A percentile compares a stretch with the other conserved stretches of the same genome.
phyloP scores from a whole-genome alignment of 53 echinoderm and acorn worm species.

The Echinometra lucunter region DNA sequence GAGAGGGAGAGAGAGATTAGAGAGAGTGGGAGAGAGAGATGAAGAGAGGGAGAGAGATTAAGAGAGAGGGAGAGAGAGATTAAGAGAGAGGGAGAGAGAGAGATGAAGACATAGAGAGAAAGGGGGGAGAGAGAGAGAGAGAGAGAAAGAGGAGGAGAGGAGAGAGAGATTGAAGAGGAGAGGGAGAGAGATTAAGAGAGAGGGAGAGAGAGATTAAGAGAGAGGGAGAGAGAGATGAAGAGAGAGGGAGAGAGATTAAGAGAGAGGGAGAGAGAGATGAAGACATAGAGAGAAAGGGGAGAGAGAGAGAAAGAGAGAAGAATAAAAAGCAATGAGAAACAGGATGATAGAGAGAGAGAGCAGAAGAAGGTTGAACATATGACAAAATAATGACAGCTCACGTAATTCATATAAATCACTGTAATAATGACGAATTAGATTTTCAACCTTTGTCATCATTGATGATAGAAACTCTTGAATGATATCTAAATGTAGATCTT shows the following conservation, averaged over 20 bases:
- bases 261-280: not conserved
- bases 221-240: not conserved
- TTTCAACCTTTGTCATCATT: not conserved
- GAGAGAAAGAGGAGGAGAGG: too few species aligned
- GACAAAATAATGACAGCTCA: not conserved
- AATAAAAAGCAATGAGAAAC: not conserved
- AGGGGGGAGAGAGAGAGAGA: too few species aligned
- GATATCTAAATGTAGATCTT: not conserved
- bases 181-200: too few species aligned
- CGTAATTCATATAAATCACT: slow-evolving; percentile 1
- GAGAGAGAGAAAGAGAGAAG: not conserved
- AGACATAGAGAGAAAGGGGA: not conserved
- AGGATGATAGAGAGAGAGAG: not conserved
- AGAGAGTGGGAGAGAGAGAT: too few species aligned
- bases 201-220: not conserved
- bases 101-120: too few species aligned
- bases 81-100: too few species aligned
- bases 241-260: not conserved
- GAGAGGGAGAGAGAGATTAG: too few species aligned
- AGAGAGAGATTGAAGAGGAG: too few species aligned
- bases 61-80: too few species aligned
- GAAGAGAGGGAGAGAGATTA: too few species aligned
- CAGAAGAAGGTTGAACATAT: not conserved
- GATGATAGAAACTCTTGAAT: not conserved
- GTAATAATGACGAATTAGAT: not conserved